A percentile compares a stretch with the other conserved stretches of the same genome.
These are phyloP conservation scores for Orthosia incerta DNA, from an alignment of 2,888 invertebrate genomes.

Conservation along the genomic window DNA sequence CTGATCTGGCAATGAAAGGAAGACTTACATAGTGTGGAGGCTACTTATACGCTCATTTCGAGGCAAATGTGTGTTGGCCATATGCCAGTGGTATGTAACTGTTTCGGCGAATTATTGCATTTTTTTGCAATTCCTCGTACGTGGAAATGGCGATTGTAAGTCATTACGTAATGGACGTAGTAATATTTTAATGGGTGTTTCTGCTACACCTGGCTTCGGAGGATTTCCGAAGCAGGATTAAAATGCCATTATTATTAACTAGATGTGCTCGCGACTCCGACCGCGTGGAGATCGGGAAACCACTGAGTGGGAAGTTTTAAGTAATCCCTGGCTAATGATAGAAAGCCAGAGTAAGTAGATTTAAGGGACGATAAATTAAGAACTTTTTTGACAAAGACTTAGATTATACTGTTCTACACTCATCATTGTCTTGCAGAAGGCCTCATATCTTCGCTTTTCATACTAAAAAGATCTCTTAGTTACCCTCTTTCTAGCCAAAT, in stretches of 20 bases:
- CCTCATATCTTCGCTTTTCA: not conserved
- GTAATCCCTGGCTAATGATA: conserved; percentile 13
- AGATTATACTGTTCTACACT: not conserved
- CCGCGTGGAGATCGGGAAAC: not conserved
- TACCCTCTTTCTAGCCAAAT: not conserved
- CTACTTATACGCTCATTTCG: conserved; percentile 50
- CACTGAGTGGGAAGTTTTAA: conserved; percentile 16
- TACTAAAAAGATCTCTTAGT: not conserved
- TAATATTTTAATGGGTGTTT: conserved; percentile 34
- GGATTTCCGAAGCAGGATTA: conserved; percentile 18
- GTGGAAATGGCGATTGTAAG: conserved; percentile 36
- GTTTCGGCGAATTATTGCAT: conserved; percentile 51
- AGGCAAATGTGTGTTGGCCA: conserved; percentile 48
- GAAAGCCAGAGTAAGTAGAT: conserved; percentile 15
- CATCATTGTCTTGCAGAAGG: not conserved
- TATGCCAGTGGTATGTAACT: conserved; percentile 54
- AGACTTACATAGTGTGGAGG: conserved; percentile 27
- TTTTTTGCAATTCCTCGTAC: conserved; percentile 52
- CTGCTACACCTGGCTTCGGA: conserved; percentile 25
- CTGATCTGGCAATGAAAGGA: conserved; percentile 48
- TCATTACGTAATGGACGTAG: conserved; percentile 22
- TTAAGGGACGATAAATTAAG: not conserved
- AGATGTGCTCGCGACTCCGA: conserved; percentile 2
- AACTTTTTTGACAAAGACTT: not conserved
- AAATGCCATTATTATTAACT: conserved; percentile 30